Percentiles rank a stretch among this genome's conserved stretches.
Evolutionary conservation across 2,888 invertebrate genomes (phyloP).

Genomic region (Nebria salina): DNA sequence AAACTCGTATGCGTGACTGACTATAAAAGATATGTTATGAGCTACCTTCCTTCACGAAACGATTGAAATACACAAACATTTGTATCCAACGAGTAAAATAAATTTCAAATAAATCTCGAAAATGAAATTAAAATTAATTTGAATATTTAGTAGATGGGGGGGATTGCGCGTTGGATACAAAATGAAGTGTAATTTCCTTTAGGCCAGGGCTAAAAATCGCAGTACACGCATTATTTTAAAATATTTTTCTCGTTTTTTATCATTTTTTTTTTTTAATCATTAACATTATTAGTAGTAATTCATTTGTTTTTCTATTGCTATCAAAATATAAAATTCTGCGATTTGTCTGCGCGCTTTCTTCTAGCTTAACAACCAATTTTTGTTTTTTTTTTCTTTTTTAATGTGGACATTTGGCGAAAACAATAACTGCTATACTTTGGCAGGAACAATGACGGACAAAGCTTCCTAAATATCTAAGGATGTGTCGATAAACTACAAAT

Average conservation of each 20-base stretch:
- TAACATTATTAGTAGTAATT: constrained; percentile 51
- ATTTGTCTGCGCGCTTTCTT: constrained; percentile 55
- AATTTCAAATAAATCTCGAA: no score
- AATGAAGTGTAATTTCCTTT: background rate
- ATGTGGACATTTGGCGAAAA: constrained; percentile 29
- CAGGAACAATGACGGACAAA: constrained; percentile 65
- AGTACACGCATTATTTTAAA: constrained; percentile 39
- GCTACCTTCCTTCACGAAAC: constrained; percentile 8
- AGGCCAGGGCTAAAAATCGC: constrained; percentile 10
- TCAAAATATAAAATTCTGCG: constrained; percentile 58
- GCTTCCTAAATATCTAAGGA: constrained; percentile 51
- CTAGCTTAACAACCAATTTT: background rate
- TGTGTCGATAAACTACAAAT: constrained; percentile 4
- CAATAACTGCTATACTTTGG: constrained; percentile 53
- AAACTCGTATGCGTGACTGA: background rate
- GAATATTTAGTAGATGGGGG: no score
- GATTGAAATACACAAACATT: background rate
- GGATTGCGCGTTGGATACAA: background rate
- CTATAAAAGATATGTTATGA: constrained; percentile 17
- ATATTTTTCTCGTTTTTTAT: constrained; percentile 53
- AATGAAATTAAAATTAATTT: no score
- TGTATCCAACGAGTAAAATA: background rate
- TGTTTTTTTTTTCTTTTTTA: constrained; percentile 48
- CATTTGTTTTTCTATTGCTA: constrained; percentile 60
- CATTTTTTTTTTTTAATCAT: constrained; percentile 47